phyloP scores from a whole-genome alignment of 1,140 invertebrate species.

The Asbolus verrucosus region DNA sequence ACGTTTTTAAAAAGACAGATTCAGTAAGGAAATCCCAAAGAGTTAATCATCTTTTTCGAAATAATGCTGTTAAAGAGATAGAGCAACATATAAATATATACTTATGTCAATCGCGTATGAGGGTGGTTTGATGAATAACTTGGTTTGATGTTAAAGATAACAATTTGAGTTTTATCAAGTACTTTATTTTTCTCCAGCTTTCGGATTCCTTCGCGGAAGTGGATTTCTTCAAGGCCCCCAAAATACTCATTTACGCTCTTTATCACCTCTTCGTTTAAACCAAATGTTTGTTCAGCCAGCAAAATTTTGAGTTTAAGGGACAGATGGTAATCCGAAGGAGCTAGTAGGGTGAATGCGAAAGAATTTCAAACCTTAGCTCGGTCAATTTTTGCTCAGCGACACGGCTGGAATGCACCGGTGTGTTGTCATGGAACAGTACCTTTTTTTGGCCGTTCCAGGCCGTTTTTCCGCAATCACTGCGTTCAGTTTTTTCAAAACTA shows the following conservation, averaged over 20 bases:
- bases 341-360: conserved; percentile 15
- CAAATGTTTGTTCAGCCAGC: conserved; percentile 37
- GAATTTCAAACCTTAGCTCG: background rate
- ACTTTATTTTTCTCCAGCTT: conserved; percentile 44
- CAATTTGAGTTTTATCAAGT: background rate
- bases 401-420: conserved; percentile 51
- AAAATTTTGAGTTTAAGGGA: conserved; percentile 35
- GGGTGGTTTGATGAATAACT: conserved; percentile 1
- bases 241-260: conserved; percentile 30
- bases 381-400: background rate
- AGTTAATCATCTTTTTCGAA: too few relatives aligned
- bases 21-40: too few relatives aligned
- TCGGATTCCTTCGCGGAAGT: conserved; percentile 34
- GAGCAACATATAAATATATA: too few relatives aligned
- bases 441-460: conserved; percentile 47
- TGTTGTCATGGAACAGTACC: conserved; percentile 59
- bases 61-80: too few relatives aligned
- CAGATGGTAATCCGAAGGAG: conserved; percentile 2
- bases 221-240: conserved; percentile 21
- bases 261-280: conserved; percentile 8
- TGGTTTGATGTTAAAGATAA: background rate
- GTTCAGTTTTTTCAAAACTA: conserved; percentile 52
- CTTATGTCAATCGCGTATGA: too few relatives aligned
- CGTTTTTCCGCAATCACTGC: conserved; percentile 54
- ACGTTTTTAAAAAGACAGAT: too few relatives aligned